A percentile compares a stretch with the other conserved stretches of the same genome.
These are phyloP conservation scores for Lethrus apterus DNA, from an alignment of 1,140 invertebrate species.

Conservation along the genomic window DNA sequence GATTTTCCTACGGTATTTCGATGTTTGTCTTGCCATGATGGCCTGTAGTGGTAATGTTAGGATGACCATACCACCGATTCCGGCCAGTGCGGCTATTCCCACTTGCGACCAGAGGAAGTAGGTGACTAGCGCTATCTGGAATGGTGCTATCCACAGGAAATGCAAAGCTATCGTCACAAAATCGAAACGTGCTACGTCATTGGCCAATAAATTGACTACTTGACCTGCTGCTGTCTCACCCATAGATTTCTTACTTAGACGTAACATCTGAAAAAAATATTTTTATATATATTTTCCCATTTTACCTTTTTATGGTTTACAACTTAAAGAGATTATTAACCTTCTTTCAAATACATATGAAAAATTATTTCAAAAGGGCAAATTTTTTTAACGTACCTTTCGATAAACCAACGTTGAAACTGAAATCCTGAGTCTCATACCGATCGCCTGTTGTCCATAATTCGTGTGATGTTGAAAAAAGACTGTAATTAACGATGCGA, in stretches of 20 bases:
- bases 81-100: conserved; percentile 60
- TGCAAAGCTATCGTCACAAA: conserved; percentile 53
- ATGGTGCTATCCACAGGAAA: conserved; percentile 60
- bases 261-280: conserved; percentile 45
- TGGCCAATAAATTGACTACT: conserved; percentile 77
- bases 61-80: conserved; percentile 53
- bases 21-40: conserved; percentile 45
- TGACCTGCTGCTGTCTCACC: conserved; percentile 69
- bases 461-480: conserved; percentile 41
- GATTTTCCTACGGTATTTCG: conserved; percentile 51
- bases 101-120: conserved; percentile 64
- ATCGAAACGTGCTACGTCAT: conserved; percentile 65
- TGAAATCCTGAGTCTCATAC: conserved; percentile 47
- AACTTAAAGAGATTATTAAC: neutral
- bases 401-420: conserved; percentile 53
- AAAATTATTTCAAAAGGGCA: neutral
- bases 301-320: neutral
- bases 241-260: conserved; percentile 56
- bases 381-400: conserved; percentile 40
- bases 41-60: conserved; percentile 61
- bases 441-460: conserved; percentile 36
- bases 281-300: conserved; percentile 14
- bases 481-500: conserved; percentile 32
- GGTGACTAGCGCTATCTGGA: conserved; percentile 51
- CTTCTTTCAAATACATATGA: neutral